These are phyloP conservation scores for Perodicticus potto DNA, from an alignment of 2,797 vertebrate genomes.

Conservation along the genomic window DNA sequence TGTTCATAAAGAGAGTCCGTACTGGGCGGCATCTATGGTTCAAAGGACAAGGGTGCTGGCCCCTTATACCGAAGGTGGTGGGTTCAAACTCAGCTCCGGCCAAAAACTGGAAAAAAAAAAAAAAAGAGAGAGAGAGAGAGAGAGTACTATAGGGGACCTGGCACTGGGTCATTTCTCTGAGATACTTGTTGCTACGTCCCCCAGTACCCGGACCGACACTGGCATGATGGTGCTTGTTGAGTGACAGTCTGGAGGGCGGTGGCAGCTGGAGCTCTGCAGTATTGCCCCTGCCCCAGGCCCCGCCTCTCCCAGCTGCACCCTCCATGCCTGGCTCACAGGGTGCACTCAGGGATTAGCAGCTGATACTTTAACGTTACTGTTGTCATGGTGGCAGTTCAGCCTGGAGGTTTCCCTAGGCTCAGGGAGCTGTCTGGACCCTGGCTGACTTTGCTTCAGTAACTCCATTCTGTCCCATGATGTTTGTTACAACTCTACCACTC, in stretches of 20 bases:
- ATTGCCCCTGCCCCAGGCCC: background rate
- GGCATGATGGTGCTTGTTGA: background rate
- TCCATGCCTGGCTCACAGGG: background rate
- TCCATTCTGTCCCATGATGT: background rate
- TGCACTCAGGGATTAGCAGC: background rate
- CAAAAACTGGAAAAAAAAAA: too few species aligned
- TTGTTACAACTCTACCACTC: fast-evolving
- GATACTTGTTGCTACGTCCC: fast-evolving
- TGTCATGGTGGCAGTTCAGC: background rate
- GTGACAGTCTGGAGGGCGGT: background rate
- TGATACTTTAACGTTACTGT: fast-evolving
- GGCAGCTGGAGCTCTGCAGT: background rate
- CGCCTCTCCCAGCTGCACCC: background rate
- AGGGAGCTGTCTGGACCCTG: background rate
- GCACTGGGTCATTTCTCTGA: background rate
- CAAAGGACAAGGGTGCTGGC: too few species aligned
- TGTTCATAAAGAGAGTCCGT: background rate
- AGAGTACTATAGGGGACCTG: background rate
- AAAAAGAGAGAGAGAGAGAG: background rate
- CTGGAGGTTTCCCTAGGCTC: background rate
- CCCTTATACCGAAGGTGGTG: too few species aligned
- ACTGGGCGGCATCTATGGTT: background rate
- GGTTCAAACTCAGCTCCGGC: too few species aligned
- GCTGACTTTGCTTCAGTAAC: background rate
- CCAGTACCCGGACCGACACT: fast-evolving